Evolutionary conservation across 2,888 invertebrate genomes (phyloP).

Genomic region (Erannis defoliaria): DNA sequence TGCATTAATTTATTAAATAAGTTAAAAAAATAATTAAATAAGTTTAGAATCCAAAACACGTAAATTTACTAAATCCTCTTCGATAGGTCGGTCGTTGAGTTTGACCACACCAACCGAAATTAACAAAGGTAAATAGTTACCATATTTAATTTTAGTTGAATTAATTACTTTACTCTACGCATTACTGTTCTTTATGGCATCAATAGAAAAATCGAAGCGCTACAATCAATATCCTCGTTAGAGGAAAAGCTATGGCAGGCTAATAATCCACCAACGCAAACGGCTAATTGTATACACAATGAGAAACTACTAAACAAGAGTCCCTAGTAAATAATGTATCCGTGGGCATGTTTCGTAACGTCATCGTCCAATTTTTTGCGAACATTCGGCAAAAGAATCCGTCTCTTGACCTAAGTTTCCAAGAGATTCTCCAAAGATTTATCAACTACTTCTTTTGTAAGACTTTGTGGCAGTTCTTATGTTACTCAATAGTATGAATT

Average conservation of each 20-base stretch:
- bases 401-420: background rate
- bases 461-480: background rate
- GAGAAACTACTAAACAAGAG: conserved; percentile 22
- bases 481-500: background rate
- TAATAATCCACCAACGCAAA: conserved; percentile 44
- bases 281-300: conserved; percentile 46
- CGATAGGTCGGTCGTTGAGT: too few relatives aligned
- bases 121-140: background rate
- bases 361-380: background rate
- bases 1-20: too few relatives aligned
- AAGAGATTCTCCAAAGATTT: background rate
- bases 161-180: background rate
- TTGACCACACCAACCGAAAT: background rate
- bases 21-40: too few relatives aligned
- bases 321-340: background rate
- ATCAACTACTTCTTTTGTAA: background rate
- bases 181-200: background rate
- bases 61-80: too few relatives aligned
- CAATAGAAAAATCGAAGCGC: conserved; percentile 32
- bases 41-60: too few relatives aligned
- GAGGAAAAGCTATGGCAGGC: conserved; percentile 26
- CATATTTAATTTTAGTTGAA: background rate
- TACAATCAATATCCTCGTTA: conserved; percentile 44
- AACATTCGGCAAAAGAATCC: background rate
- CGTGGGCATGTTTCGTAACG: background rate